These are phyloP conservation scores for Adelphocoris suturalis DNA, from an alignment of 2,888 invertebrate genomes.

Conservation along the genomic window DNA sequence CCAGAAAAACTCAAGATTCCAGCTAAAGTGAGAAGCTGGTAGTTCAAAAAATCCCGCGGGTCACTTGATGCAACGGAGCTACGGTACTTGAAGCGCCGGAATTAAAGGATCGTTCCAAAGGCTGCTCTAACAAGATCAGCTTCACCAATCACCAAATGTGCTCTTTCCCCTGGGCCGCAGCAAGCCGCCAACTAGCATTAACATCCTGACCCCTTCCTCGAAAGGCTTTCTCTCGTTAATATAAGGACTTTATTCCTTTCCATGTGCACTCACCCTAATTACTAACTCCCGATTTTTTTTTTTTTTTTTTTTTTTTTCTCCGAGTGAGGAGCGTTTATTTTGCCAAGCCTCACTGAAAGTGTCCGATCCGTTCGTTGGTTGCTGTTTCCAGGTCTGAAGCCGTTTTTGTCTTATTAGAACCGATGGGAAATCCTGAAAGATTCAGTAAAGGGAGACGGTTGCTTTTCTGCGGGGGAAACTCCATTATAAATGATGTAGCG, in stretches of 20 bases:
- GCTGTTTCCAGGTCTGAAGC: constrained; percentile 20
- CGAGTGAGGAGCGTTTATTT: constrained; percentile 43
- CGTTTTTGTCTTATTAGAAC: constrained; percentile 18
- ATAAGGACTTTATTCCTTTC: constrained; percentile 70
- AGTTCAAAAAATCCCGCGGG: not conserved
- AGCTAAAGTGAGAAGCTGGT: not conserved
- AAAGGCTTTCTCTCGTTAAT: constrained; percentile 67
- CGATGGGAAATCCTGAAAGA: constrained; percentile 5
- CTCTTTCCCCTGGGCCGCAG: not conserved
- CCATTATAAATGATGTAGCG: not conserved
- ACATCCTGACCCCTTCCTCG: constrained; percentile 66
- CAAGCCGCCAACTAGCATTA: constrained; percentile 60
- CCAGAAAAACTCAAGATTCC: not conserved
- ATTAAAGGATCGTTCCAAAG: constrained; percentile 67
- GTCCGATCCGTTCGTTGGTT: constrained; percentile 59
- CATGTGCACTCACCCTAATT: constrained; percentile 70
- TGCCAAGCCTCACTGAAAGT: constrained; percentile 57
- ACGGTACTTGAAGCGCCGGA: constrained; percentile 1
- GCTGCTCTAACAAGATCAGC: constrained; percentile 70
- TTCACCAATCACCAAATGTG: constrained; percentile 67
- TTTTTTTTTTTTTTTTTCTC: constrained; percentile 18
- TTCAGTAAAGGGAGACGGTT: not conserved
- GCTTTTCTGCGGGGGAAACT: not conserved
- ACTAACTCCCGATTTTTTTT: constrained; percentile 59
- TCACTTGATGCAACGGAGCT: not conserved